Evolutionary conservation across 2,113 vertebrate species (phyloP).

Genomic region (Syngnathus floridae): DNA sequence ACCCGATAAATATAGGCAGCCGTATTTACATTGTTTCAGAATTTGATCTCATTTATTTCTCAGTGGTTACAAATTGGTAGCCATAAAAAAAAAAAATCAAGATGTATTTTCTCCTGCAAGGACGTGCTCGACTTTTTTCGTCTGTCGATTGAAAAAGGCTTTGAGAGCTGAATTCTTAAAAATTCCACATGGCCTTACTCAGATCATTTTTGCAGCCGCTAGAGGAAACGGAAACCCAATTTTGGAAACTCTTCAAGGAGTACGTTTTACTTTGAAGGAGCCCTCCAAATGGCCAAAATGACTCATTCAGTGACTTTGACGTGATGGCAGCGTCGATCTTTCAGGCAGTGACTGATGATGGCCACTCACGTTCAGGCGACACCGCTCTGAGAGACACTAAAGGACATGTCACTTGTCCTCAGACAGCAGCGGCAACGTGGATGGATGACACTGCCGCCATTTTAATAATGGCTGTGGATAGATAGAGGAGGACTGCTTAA

Average conservation of each 20-base stretch:
- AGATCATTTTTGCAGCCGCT: not conserved
- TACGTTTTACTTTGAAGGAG: not conserved
- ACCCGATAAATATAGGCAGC: not conserved
- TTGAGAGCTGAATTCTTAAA: too few relatives aligned
- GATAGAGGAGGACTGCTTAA: not conserved
- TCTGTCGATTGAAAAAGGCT: too few relatives aligned
- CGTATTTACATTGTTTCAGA: not conserved
- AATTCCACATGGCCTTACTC: not conserved
- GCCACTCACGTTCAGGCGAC: not conserved
- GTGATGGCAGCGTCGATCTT: not conserved
- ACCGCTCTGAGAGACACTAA: not conserved
- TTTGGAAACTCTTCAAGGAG: not conserved
- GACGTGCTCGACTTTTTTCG: too few relatives aligned
- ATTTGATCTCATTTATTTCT: too few relatives aligned
- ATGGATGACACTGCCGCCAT: not conserved
- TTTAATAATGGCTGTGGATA: not conserved
- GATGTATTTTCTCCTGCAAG: too few relatives aligned
- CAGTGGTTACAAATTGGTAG: too few relatives aligned
- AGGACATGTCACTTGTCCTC: not conserved
- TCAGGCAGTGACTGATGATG: not conserved
- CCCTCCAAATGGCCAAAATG: not conserved
- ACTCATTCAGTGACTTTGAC: not conserved
- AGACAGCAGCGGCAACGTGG: not conserved
- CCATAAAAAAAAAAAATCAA: too few relatives aligned
- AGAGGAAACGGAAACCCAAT: not conserved